Conservation (phyloP, 2,888 invertebrate species). For the Yponomeuta malinellus region DNA sequence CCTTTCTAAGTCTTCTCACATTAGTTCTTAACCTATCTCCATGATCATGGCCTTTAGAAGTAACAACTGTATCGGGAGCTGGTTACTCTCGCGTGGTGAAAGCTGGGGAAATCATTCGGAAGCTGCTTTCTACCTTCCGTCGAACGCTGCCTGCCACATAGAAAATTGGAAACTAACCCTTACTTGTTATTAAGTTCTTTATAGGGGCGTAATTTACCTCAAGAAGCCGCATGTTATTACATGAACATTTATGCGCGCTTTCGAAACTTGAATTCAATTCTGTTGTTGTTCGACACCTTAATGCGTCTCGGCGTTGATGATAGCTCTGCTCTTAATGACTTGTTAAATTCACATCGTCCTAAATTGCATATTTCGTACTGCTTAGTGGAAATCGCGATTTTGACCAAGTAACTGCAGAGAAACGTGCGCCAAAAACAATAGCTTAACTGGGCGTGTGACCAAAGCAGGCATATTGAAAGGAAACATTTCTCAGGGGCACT, state of each 20-base stretch:
- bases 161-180: slow-evolving; percentile 49
- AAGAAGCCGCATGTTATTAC: slow-evolving; percentile 10
- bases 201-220: slow-evolving; percentile 12
- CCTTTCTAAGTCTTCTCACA: neutral
- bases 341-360: neutral
- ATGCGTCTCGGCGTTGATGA: neutral
- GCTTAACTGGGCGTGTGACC: neutral
- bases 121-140: slow-evolving; percentile 64
- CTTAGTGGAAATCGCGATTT: neutral
- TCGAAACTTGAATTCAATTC: slow-evolving; percentile 3
- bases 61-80: slow-evolving; percentile 32
- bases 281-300: neutral
- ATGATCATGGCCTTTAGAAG: neutral
- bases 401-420: neutral
- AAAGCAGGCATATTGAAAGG: neutral
- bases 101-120: slow-evolving; percentile 68
- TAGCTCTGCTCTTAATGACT: neutral
- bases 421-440: neutral
- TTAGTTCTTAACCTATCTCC: neutral
- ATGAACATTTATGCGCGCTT: slow-evolving; percentile 5
- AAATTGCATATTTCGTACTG: neutral
- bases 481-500: slow-evolving; percentile 5
- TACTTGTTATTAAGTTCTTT: slow-evolving; percentile 11
- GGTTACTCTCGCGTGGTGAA: slow-evolving; percentile 45
- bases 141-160: slow-evolving; percentile 23